Conservation (phyloP, 2,113 vertebrate genomes). For the Eira barbara region DNA sequence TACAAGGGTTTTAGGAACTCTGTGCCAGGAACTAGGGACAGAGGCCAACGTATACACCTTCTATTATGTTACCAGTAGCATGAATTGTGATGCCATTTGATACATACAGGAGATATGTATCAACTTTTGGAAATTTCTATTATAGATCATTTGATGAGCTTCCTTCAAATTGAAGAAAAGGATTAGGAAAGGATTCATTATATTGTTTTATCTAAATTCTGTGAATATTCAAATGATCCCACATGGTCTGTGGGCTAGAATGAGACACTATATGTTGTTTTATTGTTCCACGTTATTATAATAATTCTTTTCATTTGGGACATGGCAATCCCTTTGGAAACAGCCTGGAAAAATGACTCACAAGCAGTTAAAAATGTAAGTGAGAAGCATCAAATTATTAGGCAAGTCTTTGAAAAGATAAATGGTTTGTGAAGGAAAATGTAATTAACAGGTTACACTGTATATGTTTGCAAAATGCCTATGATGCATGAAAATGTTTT, state of each 20-base stretch:
- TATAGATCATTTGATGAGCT: neutral
- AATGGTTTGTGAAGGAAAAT: conserved; percentile 66
- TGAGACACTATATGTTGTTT: neutral
- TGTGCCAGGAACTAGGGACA: neutral
- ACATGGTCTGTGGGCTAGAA: neutral
- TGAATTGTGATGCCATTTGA: neutral
- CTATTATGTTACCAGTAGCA: neutral
- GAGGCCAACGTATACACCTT: neutral
- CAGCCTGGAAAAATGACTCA: conserved; percentile 22
- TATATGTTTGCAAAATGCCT: conserved; percentile 69
- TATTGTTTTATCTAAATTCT: neutral
- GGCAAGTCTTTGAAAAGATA: conserved; percentile 63
- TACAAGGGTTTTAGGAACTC: neutral
- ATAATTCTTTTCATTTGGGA: conserved; percentile 11
- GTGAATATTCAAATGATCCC: neutral
- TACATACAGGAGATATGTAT: neutral
- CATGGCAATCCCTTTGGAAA: conserved; percentile 34
- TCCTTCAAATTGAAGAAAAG: neutral
- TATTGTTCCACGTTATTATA: neutral
- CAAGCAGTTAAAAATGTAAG: conserved; percentile 61
- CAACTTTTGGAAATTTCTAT: neutral
- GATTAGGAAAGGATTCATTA: neutral
- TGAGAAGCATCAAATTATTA: conserved; percentile 60
- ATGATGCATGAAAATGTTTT: conserved; percentile 74
- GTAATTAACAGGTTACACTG: conserved; percentile 73